These are phyloP conservation scores for Andricus grossulariae DNA, from an alignment of 1,140 invertebrate genomes.

Conservation along the genomic window DNA sequence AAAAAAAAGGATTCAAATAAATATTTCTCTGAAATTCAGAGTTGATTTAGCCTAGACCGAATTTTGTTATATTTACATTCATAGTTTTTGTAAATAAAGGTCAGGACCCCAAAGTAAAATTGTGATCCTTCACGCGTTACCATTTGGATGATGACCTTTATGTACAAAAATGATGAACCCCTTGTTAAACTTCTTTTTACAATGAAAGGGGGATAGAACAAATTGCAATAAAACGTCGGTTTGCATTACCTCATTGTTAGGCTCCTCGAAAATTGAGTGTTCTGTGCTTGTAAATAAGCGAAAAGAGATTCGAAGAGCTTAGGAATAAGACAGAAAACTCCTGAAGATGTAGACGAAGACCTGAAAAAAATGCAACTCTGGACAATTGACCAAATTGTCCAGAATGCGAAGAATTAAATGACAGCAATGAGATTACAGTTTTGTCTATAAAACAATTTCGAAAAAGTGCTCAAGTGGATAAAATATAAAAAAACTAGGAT, in stretches of 20 bases:
- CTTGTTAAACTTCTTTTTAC: constrained; percentile 11
- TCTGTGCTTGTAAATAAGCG: constrained; percentile 28
- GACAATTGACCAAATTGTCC: constrained; percentile 32
- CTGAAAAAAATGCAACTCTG: neutral
- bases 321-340: neutral
- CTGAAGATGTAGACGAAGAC: neutral
- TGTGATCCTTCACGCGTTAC: too few relatives aligned
- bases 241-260: neutral
- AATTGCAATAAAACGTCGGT: constrained; percentile 6
- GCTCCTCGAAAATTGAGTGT: constrained; percentile 9
- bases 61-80: neutral
- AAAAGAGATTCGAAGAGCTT: constrained; percentile 7
- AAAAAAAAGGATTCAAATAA: constrained; percentile 29
- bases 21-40: constrained; percentile 10
- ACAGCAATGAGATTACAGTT: neutral
- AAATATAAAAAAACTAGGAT: neutral
- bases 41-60: neutral
- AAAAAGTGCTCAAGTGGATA: neutral
- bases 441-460: too few relatives aligned
- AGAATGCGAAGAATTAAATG: constrained; percentile 36
- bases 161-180: too few relatives aligned
- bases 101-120: too few relatives aligned
- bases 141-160: too few relatives aligned
- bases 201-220: neutral
- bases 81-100: too few relatives aligned